Conservation (phyloP, 2,888 invertebrate genomes). For the Tridacna crocea region DNA sequence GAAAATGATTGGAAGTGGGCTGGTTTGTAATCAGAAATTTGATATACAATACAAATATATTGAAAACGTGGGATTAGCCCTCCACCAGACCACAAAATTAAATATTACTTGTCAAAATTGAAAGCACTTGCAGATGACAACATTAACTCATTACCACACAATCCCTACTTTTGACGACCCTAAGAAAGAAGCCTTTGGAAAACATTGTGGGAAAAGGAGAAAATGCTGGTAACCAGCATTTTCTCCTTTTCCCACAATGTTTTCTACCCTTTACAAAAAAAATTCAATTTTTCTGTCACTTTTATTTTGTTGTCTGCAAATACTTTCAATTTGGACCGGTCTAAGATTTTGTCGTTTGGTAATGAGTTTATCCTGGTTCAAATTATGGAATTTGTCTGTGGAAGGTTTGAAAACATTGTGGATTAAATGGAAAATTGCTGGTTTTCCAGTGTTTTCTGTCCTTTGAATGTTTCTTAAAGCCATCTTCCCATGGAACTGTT, state of each 20-base stretch:
- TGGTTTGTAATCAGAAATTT: slow-evolving; percentile 1
- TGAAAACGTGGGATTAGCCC: slow-evolving; percentile 19
- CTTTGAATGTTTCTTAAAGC: neutral
- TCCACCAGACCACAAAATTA: too few relatives aligned
- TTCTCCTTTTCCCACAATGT: neutral
- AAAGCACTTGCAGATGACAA: neutral
- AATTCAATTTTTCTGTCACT: too few relatives aligned
- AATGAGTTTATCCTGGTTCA: neutral
- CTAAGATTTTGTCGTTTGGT: too few relatives aligned
- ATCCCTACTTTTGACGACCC: too few relatives aligned
- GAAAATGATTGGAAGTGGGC: slow-evolving; percentile 18
- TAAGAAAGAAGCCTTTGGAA: too few relatives aligned
- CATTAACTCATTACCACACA: neutral
- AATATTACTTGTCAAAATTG: neutral
- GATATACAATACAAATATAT: slow-evolving; percentile 26
- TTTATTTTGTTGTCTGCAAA: too few relatives aligned
- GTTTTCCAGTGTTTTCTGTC: neutral
- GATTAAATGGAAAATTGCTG: neutral
- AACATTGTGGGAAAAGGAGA: neutral
- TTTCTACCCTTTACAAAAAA: neutral
- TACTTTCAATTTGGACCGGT: too few relatives aligned
- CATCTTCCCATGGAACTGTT: neutral
- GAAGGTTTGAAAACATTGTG: neutral
- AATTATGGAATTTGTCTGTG: neutral
- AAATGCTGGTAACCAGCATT: neutral